These are phyloP conservation scores for Ifrita kowaldi DNA, from an alignment of 2,113 vertebrate genomes.

Conservation along the genomic window DNA sequence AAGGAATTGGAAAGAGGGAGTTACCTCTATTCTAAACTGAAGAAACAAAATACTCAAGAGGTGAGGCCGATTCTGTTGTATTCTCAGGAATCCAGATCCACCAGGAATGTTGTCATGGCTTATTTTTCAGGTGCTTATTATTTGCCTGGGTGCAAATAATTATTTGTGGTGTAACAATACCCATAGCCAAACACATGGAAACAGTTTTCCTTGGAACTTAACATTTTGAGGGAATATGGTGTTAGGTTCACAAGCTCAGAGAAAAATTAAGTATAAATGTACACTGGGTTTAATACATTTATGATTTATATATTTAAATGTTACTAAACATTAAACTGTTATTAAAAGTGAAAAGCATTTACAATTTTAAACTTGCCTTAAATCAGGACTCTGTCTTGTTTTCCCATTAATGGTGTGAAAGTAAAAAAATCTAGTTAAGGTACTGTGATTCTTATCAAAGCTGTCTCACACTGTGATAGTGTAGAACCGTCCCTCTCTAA, in stretches of 20 bases:
- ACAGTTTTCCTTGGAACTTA: not conserved
- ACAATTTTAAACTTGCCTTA: not conserved
- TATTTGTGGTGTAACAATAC: not conserved
- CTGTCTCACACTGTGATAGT: not conserved
- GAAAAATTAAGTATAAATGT: not conserved
- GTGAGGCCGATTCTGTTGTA: constrained; percentile 45
- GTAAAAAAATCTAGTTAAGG: not conserved
- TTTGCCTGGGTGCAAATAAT: not conserved
- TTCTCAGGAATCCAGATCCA: not conserved
- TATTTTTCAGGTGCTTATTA: not conserved
- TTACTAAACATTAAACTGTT: not conserved
- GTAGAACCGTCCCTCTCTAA: not conserved
- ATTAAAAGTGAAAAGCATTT: not conserved
- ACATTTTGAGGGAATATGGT: not conserved
- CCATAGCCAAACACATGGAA: rapidly evolving
- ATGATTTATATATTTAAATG: not conserved
- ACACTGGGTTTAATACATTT: not conserved
- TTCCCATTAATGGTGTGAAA: not conserved
- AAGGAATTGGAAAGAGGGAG: constrained; percentile 55
- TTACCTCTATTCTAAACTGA: constrained; percentile 64
- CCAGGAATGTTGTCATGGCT: not conserved
- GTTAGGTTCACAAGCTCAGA: not conserved
- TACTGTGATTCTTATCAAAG: not conserved
- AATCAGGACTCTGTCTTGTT: not conserved
- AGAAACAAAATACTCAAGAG: constrained; percentile 67